Percentiles rank a stretch among this genome's conserved stretches.
Evolutionary conservation across 1,140 invertebrate species (phyloP).

Genomic region (Daktulosphaira vitifoliae): DNA sequence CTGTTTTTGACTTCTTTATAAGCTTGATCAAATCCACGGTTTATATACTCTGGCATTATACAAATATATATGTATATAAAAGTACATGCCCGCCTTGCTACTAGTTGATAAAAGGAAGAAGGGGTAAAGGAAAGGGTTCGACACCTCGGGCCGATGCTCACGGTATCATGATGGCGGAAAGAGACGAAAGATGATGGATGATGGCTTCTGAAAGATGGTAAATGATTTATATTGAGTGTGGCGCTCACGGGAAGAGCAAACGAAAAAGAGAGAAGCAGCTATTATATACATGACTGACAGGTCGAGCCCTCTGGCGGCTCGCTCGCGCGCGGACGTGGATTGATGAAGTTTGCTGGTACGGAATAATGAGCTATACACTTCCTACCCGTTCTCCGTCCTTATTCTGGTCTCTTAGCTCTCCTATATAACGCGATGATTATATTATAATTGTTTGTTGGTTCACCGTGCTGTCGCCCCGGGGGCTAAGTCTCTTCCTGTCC

Average conservation of each 20-base stretch:
- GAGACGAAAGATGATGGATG: slow-evolving; percentile 20
- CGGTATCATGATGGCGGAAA: background rate
- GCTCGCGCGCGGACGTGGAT: slow-evolving; percentile 13
- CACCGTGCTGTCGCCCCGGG: background rate
- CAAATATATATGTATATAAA: background rate
- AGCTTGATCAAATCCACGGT: slow-evolving; percentile 7
- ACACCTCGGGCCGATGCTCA: slow-evolving; percentile 6
- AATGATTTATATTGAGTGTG: slow-evolving; percentile 30
- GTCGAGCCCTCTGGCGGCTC: slow-evolving; percentile 23
- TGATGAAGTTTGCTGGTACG: slow-evolving; percentile 19
- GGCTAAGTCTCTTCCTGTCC: background rate
- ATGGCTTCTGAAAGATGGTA: slow-evolving; percentile 18
- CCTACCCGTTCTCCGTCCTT: background rate
- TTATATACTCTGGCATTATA: background rate
- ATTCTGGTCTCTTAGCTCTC: background rate
- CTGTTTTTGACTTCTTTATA: slow-evolving; percentile 26
- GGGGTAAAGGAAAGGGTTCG: slow-evolving; percentile 3
- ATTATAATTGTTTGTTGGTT: slow-evolving; percentile 30
- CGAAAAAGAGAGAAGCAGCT: background rate
- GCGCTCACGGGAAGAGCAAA: too few species aligned
- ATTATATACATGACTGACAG: slow-evolving; percentile 16
- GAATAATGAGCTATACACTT: slow-evolving; percentile 6
- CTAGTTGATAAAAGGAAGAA: too few species aligned
- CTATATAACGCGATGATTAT: slow-evolving; percentile 10
- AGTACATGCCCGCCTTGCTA: background rate